Evolutionary conservation across 1,140 invertebrate genomes (phyloP).

Genomic region (Schlechtendalia chinensis): DNA sequence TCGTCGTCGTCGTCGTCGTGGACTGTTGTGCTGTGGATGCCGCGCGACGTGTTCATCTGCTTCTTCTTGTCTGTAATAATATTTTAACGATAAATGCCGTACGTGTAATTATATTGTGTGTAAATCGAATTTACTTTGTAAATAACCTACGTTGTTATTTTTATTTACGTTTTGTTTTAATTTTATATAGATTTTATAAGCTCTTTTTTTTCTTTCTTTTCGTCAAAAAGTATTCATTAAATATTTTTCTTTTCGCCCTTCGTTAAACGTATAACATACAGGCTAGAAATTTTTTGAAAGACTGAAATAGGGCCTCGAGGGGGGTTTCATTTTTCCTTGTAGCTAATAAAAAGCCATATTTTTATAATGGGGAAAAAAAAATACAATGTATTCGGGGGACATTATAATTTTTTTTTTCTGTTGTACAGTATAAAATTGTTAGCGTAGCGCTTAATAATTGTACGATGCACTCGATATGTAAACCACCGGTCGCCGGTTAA

Average conservation of each 20-base stretch:
- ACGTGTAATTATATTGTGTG: constrained; percentile 25
- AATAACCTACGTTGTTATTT: constrained; percentile 42
- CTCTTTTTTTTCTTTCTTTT: neutral
- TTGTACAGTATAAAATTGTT: constrained; percentile 20
- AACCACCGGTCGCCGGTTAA: neutral
- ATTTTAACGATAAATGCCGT: constrained; percentile 15
- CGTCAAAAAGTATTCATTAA: neutral
- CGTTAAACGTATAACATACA: constrained; percentile 44
- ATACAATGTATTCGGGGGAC: constrained; percentile 41
- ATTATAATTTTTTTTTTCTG: constrained; percentile 24
- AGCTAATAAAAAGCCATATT: constrained; percentile 48
- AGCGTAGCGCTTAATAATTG: constrained; percentile 24
- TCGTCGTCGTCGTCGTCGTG: neutral
- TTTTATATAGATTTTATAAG: constrained; percentile 47
- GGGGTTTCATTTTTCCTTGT: constrained; percentile 37
- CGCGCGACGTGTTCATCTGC: neutral
- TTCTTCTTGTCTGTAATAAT: constrained; percentile 47
- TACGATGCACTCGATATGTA: neutral
- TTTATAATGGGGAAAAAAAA: constrained; percentile 41
- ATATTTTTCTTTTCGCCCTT: constrained; percentile 27
- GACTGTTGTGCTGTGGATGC: neutral
- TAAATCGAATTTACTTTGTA: constrained; percentile 48
- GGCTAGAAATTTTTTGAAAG: constrained; percentile 49
- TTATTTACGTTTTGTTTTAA: constrained; percentile 43
- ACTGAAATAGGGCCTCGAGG: constrained; percentile 47